These are phyloP conservation scores for Tineola bisselliella DNA, from an alignment of 2,888 invertebrate genomes.

Conservation along the genomic window DNA sequence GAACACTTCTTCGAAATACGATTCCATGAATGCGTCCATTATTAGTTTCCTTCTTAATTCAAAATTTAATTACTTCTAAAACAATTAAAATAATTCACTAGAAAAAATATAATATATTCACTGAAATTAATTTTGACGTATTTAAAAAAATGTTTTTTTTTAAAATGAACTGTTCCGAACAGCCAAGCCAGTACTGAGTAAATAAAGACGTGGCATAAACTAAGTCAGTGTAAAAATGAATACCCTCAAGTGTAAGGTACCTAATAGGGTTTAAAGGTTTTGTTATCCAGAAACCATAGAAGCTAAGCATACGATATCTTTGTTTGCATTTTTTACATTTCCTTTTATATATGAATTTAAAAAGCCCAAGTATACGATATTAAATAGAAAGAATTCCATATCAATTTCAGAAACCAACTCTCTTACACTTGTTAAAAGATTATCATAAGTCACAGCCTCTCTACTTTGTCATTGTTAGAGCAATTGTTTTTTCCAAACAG, in stretches of 20 bases:
- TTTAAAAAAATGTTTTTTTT: background rate
- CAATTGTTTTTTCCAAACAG: too few relatives aligned
- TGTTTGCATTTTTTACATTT: background rate
- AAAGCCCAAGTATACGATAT: too few relatives aligned
- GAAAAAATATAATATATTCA: background rate
- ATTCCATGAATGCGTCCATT: slow-evolving; percentile 83
- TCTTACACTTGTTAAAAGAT: too few relatives aligned
- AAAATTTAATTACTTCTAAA: too few relatives aligned
- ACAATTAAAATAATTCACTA: too few relatives aligned
- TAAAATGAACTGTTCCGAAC: background rate
- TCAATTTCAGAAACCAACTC: too few relatives aligned
- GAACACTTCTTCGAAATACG: slow-evolving; percentile 82
- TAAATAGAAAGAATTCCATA: too few relatives aligned
- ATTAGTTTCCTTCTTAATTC: background rate
- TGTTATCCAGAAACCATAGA: slow-evolving; percentile 38
- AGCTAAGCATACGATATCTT: background rate
- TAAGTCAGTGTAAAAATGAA: slow-evolving; percentile 23
- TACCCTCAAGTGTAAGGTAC: slow-evolving; percentile 36
- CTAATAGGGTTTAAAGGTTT: slow-evolving; percentile 42
- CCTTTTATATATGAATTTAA: too few relatives aligned
- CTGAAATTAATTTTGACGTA: background rate
- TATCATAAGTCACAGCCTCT: too few relatives aligned
- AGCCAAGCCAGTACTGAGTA: background rate
- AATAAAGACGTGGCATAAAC: background rate
- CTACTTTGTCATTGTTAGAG: too few relatives aligned